Base-by-base conservation (phyloP, 2,888 invertebrate species). In the Lasioglossum pauxillum region DNA sequence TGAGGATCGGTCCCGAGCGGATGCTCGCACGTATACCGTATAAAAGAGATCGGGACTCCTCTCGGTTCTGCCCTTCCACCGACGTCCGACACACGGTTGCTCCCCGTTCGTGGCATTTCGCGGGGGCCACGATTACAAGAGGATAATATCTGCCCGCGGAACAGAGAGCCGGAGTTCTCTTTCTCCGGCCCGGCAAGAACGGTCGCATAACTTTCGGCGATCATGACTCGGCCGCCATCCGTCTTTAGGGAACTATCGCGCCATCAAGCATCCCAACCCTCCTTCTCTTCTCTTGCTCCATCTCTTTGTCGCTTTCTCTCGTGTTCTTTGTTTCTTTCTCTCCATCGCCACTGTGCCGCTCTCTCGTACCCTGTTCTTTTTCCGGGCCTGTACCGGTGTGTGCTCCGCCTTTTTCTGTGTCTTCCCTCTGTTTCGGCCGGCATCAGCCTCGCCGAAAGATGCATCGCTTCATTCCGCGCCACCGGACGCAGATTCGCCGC, bases 191-290 rank as follows among this genome's bases (percentile, higher is more conserved):
- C n/a, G 85, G 88, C 92, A 94, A 94, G 93, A 94, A 94, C 90
- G 88, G 88, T 90, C 93, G 92, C 94, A 94, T 94, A 94, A 94
- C 93, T 94, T 93, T 92, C 88, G 86, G 80, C 89, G 90, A 91
- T 92, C 92, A 88, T 88, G 91, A 86, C 88, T 87, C 88, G 87
- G 82, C 84, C 75, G 85, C 92, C 93, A 92, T 93, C 88, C 90
- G 90, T 91, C 92, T 93, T 93, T 92, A 85, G 87, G 91, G 86
- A 91, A 92, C 90, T 90, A 91, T 93, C 88, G 89, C 87, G 89
- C 87, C 90, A 90, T 92, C 92, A 80, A 87, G 72, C 85, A 78
- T 90, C 87, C 87, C 85, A 80, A 64, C 57, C 79, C 75, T 41
- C 35, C 31, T 14, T 38, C 23, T 23, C 35, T 1, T 69, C 38